Conservation (phyloP, 2,113 vertebrate species). For the Gymnorhina tibicen region DNA sequence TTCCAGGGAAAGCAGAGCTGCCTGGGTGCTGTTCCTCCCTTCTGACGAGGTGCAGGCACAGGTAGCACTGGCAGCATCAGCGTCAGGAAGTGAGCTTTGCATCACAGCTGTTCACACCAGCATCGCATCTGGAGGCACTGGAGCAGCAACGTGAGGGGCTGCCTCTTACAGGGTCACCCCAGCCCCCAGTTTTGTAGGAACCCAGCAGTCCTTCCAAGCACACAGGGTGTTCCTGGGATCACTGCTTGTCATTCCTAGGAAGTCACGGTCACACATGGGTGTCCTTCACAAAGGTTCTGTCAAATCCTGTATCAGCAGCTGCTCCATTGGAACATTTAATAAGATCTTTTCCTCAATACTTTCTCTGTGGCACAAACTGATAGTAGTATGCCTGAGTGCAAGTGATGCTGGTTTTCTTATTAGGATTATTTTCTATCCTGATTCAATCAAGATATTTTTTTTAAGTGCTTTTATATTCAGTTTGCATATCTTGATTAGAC, state of each 20-base stretch:
- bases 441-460: background rate
- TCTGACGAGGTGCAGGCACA: background rate
- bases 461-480: slow-evolving; percentile 14
- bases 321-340: fast-evolving
- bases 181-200: background rate
- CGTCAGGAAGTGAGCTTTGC: background rate
- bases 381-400: background rate
- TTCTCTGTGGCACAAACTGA: background rate
- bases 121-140: background rate
- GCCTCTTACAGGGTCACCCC: background rate
- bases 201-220: background rate
- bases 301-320: background rate
- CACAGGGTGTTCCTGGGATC: background rate
- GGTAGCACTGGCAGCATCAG: background rate
- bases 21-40: background rate
- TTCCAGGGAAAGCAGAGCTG: background rate
- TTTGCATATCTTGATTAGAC: slow-evolving; percentile 39
- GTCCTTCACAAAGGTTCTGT: background rate
- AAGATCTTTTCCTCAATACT: background rate
- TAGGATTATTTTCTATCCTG: background rate
- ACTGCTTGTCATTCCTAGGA: background rate
- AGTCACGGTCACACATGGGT: fast-evolving
- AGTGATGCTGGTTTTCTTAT: background rate
- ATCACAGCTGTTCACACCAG: background rate
- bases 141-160: background rate